phyloP scores from a whole-genome alignment of 2,113 vertebrate genomes.

The Stegastes partitus region DNA sequence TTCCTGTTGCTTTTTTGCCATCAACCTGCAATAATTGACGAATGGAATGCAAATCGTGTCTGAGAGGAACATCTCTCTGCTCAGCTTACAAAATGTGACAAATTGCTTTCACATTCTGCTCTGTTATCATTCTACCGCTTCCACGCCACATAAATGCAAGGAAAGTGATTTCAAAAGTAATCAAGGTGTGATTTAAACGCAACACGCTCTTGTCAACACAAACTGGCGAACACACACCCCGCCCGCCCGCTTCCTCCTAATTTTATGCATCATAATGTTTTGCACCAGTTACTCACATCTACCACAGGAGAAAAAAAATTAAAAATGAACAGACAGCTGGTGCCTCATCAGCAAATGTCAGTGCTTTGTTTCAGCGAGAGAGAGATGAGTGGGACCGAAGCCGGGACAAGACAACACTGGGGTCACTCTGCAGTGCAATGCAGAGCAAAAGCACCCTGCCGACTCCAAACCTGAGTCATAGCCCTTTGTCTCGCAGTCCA shows the following conservation, averaged over 20 bases:
- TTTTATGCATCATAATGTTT: conserved; percentile 24
- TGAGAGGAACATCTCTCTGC: not conserved
- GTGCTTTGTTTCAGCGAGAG: conserved; percentile 20
- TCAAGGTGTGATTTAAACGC: conserved; percentile 18
- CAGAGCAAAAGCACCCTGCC: conserved; percentile 44
- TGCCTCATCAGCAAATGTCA: conserved; percentile 51
- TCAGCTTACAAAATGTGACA: not conserved
- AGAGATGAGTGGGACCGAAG: not conserved
- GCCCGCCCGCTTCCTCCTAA: not conserved
- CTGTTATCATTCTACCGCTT: not conserved
- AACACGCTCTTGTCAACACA: conserved; percentile 26
- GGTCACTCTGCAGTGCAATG: conserved; percentile 61
- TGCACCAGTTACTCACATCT: conserved; percentile 16
- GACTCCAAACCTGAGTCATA: conserved; percentile 71
- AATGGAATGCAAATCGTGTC: conserved; percentile 11
- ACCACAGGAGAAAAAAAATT: not conserved
- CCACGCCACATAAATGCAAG: not conserved
- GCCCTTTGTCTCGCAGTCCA: conserved; percentile 58
- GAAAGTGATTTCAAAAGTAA: not conserved
- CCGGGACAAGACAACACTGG: conserved; percentile 35
- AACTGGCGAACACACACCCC: conserved; percentile 39
- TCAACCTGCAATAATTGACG: not conserved
- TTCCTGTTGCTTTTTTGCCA: not conserved
- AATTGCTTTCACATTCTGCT: not conserved
- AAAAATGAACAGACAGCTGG: conserved; percentile 12